These are phyloP conservation scores for Capra hircus DNA, from an alignment of 2,113 vertebrate genomes.

Conservation along the genomic window DNA sequence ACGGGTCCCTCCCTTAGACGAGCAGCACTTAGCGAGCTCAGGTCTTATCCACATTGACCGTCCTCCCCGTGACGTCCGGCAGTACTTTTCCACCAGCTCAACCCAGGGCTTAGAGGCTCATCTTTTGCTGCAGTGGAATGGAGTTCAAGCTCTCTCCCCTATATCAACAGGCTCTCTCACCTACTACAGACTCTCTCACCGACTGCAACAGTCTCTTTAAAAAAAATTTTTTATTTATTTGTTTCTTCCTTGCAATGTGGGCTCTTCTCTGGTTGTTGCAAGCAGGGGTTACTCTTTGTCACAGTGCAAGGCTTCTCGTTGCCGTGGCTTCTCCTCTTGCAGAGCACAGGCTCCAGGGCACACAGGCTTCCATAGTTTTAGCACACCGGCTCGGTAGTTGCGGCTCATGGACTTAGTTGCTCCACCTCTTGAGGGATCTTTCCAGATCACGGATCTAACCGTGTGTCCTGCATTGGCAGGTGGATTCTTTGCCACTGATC, in stretches of 20 bases:
- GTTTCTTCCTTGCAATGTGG: neutral
- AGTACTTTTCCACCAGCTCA: neutral
- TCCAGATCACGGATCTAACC: neutral
- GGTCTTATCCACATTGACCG: rapidly evolving
- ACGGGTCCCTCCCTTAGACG: rapidly evolving
- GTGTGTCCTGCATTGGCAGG: neutral
- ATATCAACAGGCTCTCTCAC: neutral
- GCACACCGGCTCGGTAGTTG: rapidly evolving
- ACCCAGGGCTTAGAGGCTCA: no score
- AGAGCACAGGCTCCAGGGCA: neutral
- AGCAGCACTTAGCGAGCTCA: neutral
- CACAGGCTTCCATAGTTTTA: neutral
- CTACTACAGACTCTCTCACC: neutral
- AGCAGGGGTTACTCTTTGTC: neutral
- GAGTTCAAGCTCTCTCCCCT: neutral
- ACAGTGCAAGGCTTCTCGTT: rapidly evolving
- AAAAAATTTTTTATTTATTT: neutral
- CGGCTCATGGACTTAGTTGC: rapidly evolving
- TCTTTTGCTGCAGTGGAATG: neutral
- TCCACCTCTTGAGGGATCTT: neutral
- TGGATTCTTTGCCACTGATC: neutral
- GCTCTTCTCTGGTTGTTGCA: neutral
- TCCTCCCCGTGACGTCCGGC: rapidly evolving
- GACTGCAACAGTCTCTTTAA: neutral
- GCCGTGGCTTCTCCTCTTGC: rapidly evolving